phyloP scores from a whole-genome alignment of 2,888 invertebrate species.

The Parnassius orleans region DNA sequence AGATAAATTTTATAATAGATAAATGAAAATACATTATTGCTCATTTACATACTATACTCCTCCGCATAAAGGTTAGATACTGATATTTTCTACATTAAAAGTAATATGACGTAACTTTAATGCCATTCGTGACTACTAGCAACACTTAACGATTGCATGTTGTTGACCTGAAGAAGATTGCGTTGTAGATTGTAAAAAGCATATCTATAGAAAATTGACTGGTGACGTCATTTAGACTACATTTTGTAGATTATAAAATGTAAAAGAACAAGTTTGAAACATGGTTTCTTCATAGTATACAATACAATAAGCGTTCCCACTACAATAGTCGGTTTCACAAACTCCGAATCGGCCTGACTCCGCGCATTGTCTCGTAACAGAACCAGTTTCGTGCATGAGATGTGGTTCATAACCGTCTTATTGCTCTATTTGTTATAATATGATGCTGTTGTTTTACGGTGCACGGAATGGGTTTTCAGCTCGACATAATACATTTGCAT shows the following conservation, averaged over 20 bases:
- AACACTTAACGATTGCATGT: slow-evolving; percentile 21
- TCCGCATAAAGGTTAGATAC: background rate
- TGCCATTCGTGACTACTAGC: slow-evolving; percentile 23
- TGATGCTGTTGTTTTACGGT: slow-evolving; percentile 52
- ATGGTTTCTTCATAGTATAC: slow-evolving; percentile 28
- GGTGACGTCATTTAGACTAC: slow-evolving; percentile 10
- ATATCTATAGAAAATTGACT: slow-evolving; percentile 17
- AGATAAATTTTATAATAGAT: too few relatives aligned
- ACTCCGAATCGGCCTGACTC: slow-evolving; percentile 43
- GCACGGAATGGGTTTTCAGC: slow-evolving; percentile 52
- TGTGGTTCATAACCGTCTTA: slow-evolving; percentile 52
- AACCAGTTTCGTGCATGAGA: slow-evolving; percentile 62
- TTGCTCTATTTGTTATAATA: slow-evolving; percentile 65
- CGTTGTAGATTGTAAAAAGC: slow-evolving; percentile 20
- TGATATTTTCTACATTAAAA: slow-evolving; percentile 8
- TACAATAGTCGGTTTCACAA: slow-evolving; percentile 35
- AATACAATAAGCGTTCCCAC: slow-evolving; percentile 30
- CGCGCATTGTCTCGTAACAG: slow-evolving; percentile 54
- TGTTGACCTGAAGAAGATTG: slow-evolving; percentile 24
- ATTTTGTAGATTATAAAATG: slow-evolving; percentile 11
- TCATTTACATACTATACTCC: too few relatives aligned
- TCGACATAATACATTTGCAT: slow-evolving; percentile 44
- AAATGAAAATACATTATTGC: too few relatives aligned
- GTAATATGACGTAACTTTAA: slow-evolving; percentile 21
- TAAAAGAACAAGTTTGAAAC: slow-evolving; percentile 28